Percentiles rank a stretch among this genome's conserved stretches.
Evolutionary conservation across 2,888 invertebrate genomes (phyloP).

Genomic region (Noctua fimbriata): DNA sequence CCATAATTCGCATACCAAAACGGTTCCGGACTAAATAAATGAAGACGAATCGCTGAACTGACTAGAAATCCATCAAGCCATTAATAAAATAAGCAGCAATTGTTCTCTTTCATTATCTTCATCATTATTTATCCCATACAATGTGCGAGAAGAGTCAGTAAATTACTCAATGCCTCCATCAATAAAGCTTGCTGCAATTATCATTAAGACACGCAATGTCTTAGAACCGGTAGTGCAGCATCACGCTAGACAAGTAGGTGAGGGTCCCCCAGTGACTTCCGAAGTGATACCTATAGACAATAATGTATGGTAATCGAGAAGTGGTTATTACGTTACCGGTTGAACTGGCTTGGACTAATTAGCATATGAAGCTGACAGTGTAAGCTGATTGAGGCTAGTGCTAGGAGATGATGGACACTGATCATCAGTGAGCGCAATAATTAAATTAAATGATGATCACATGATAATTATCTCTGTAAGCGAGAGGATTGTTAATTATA

Average conservation of each 20-base stretch:
- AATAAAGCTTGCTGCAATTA: constrained; percentile 69
- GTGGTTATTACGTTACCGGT: constrained; percentile 61
- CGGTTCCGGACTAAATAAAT: constrained; percentile 35
- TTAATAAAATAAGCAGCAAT: constrained; percentile 48
- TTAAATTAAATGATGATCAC: not conserved
- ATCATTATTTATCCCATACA: constrained; percentile 51
- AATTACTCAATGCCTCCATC: constrained; percentile 57
- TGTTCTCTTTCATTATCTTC: constrained; percentile 37
- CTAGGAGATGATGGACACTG: not conserved
- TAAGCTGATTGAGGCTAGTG: constrained; percentile 24
- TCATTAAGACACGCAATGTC: constrained; percentile 75
- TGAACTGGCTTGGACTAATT: constrained; percentile 42
- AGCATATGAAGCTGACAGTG: constrained; percentile 21
- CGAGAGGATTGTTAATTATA: not conserved
- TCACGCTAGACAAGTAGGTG: constrained; percentile 77
- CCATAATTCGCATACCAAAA: constrained; percentile 30
- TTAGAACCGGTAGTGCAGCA: constrained; percentile 70
- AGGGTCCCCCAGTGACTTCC: constrained; percentile 79
- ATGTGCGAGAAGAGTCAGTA: constrained; percentile 29
- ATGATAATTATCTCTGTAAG: not conserved
- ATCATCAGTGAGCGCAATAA: not conserved
- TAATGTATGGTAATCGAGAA: constrained; percentile 58
- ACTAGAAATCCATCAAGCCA: constrained; percentile 37
- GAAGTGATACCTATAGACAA: constrained; percentile 69
- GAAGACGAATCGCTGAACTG: constrained; percentile 46